Conservation (phyloP, 92 coral and sea anemone genomes). For the Porites cylindrica region DNA sequence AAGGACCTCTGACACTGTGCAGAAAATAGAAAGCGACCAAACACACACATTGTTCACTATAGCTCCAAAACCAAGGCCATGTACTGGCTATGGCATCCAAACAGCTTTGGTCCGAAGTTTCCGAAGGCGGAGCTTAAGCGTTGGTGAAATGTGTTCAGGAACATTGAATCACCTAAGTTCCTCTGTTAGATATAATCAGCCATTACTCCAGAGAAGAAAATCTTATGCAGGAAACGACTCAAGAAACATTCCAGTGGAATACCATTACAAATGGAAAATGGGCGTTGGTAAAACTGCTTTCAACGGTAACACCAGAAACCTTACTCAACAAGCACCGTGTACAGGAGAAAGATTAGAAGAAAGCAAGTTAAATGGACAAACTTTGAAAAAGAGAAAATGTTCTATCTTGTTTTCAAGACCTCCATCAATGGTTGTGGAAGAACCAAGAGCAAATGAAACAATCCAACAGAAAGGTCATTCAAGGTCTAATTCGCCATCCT, state of each 20-base stretch:
- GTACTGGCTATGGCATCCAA: too few relatives aligned
- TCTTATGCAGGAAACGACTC: not conserved
- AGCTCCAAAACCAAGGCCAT: not conserved
- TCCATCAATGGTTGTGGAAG: not conserved
- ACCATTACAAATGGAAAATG: not conserved
- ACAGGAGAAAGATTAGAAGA: not conserved
- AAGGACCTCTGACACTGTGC: not conserved
- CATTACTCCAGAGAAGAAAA: not conserved
- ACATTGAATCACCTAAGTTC: not conserved
- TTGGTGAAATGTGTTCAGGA: conserved; percentile 7
- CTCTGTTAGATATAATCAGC: not conserved
- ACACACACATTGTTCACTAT: not conserved
- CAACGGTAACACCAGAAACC: not conserved
- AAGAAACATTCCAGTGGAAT: not conserved
- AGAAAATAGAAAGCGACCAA: not conserved
- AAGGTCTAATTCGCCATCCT: not conserved
- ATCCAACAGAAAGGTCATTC: not conserved
- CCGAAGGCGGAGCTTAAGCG: conserved; percentile 15
- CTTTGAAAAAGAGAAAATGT: not conserved
- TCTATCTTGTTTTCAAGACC: not conserved
- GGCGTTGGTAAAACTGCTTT: too few relatives aligned
- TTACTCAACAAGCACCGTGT: too few relatives aligned
- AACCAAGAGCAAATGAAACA: not conserved
- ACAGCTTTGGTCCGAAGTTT: too few relatives aligned
- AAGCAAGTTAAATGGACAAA: not conserved